These are phyloP conservation scores for Semotilus atromaculatus DNA, from an alignment of 2,797 vertebrate species.

Conservation along the genomic window DNA sequence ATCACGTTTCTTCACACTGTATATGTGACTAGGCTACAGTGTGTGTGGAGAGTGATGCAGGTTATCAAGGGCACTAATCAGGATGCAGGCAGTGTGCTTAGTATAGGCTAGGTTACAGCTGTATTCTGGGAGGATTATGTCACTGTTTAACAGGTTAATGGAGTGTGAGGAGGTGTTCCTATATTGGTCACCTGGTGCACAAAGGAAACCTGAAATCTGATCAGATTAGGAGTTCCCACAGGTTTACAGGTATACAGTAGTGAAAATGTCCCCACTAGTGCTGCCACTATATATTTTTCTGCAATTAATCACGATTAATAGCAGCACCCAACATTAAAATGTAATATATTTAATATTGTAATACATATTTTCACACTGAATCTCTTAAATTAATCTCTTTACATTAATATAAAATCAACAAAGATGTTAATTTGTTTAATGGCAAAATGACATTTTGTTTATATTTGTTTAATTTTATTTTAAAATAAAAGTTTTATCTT, in stretches of 20 bases:
- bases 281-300: neutral
- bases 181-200: constrained; percentile 43
- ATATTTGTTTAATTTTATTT: neutral
- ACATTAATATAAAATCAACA: neutral
- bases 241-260: neutral
- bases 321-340: neutral
- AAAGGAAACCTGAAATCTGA: constrained; percentile 21
- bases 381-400: neutral
- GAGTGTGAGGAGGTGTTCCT: constrained; percentile 39
- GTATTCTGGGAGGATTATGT: constrained; percentile 48
- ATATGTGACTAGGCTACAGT: neutral
- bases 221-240: constrained; percentile 37
- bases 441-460: too few relatives aligned
- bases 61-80: constrained; percentile 21
- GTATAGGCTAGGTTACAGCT: neutral
- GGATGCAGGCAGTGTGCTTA: neutral
- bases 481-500: neutral
- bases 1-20: neutral
- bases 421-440: neutral
- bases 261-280: neutral
- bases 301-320: neutral
- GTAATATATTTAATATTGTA: neutral
- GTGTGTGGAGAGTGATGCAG: neutral
- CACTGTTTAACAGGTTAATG: constrained; percentile 55
- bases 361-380: neutral